Base-by-base conservation (phyloP, 2,888 invertebrate species). In the Aricia artaxerxes region DNA sequence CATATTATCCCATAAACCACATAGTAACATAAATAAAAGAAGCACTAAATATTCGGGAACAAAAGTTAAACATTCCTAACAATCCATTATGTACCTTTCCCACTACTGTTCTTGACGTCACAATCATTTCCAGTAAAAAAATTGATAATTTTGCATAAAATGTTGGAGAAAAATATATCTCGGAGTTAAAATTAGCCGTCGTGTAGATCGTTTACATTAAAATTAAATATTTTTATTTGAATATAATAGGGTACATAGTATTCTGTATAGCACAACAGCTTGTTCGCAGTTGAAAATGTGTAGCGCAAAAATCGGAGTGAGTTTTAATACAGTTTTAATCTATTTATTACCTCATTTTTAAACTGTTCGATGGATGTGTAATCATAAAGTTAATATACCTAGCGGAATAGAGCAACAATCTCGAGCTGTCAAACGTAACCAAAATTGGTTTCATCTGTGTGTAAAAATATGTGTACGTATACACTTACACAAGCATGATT, bases 301-400 rank as follows among this genome's bases (percentile, higher is more conserved):
- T 69, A 35, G 11, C 35, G 69, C 35, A 69, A 69, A 69, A 69
- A 35, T 69, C 69, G 69, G 69, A 69, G 69, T 69, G 69, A 69
- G 69, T 69, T 24, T 7, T 13, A 7, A 61, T 24, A 16, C 16
- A 16, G 69, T 69, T 64, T 64, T 69, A 69, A 2, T 35, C 5
- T 11, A 4, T 11, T 35, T 69, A 38, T 69, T 38, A 31, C 3
- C 9, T 24, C 31, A 64, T 31, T 64, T 64, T 64, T 9, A 24
- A 24, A 61, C 7, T 61, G n/a, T 2, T 24, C 24, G 61, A 61
- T 61, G 7, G 6, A 61, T 61, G 24, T 4, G 9, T 24, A 61
- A 24, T 24, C 24, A 24, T 24, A 24, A 24, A 24, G 24, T 24
- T 24, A 24, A 24, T 24, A 24, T 24, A 24, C 24, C 24, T 24